These are phyloP conservation scores for Sciaenops ocellatus DNA, from an alignment of 2,797 vertebrate genomes.

Conservation along the genomic window DNA sequence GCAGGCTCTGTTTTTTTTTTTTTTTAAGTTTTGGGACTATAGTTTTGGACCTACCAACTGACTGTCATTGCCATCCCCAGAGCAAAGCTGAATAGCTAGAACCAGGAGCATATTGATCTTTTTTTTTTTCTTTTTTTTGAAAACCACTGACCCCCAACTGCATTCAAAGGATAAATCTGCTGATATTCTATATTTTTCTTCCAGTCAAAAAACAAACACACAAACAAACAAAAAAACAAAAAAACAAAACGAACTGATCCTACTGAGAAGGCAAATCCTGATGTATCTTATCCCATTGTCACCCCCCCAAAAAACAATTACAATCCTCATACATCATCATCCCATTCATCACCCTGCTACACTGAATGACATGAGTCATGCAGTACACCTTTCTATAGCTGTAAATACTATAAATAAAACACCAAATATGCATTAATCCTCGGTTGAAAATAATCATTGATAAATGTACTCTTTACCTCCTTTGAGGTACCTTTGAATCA, in stretches of 20 bases:
- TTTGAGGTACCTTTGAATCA: not conserved
- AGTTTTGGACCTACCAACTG: too few species aligned
- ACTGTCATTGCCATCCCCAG: too few species aligned
- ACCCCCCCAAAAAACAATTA: not conserved
- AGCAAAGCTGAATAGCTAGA: too few species aligned
- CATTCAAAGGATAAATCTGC: not conserved
- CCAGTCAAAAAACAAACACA: not conserved
- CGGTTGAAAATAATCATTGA: not conserved
- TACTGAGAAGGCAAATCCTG: not conserved
- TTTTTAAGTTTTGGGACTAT: too few species aligned
- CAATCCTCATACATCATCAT: not conserved
- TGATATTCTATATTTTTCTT: not conserved
- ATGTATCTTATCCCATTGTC: not conserved
- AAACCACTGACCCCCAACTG: not conserved
- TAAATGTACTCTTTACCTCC: not conserved
- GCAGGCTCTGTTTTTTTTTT: too few species aligned
- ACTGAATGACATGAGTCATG: not conserved
- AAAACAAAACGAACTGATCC: not conserved
- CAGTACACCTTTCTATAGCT: not conserved
- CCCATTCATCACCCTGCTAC: not conserved
- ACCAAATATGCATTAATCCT: not conserved
- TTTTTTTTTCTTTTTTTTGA: too few species aligned
- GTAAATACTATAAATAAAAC: not conserved
- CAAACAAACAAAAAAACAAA: not conserved
- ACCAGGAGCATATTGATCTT: too few species aligned